Evolutionary conservation across 1,140 invertebrate genomes (phyloP).

Genomic region (Medauroidea extradentata): DNA sequence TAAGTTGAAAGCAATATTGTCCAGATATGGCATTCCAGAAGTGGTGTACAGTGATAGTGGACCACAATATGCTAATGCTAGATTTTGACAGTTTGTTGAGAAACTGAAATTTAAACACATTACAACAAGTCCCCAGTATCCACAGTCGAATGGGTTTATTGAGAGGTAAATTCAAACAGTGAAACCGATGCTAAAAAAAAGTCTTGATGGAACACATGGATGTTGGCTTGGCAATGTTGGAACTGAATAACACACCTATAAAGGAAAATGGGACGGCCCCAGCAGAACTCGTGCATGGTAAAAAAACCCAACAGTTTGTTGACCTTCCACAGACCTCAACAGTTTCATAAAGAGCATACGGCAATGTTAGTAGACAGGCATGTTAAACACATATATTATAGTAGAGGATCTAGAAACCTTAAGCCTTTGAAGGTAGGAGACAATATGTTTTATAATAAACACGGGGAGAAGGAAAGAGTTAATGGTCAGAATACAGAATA

Average conservation of each 20-base stretch:
- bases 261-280: constrained; percentile 5
- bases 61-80: neutral
- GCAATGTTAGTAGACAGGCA: neutral
- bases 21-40: constrained; percentile 14
- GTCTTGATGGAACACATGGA: constrained; percentile 28
- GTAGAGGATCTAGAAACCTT: too few relatives aligned
- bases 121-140: constrained; percentile 38
- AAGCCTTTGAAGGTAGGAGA: too few relatives aligned
- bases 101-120: constrained; percentile 36
- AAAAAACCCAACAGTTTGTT: constrained; percentile 16
- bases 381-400: neutral
- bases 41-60: constrained; percentile 17
- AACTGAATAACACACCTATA: constrained; percentile 13
- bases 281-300: constrained; percentile 15
- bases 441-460: too few relatives aligned
- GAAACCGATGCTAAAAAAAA: constrained; percentile 33
- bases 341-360: constrained; percentile 6
- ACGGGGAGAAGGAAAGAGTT: too few relatives aligned
- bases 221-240: constrained; percentile 12
- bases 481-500: too few relatives aligned
- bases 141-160: constrained; percentile 35
- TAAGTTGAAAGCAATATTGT: constrained; percentile 13
- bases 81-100: constrained; percentile 37
- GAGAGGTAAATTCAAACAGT: constrained; percentile 32
- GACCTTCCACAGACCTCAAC: constrained; percentile 4